A percentile compares a stretch with the other conserved stretches of the same genome.
These are phyloP conservation scores for Cyclura pinguis DNA, from an alignment of 2,797 vertebrate species.

Conservation along the genomic window DNA sequence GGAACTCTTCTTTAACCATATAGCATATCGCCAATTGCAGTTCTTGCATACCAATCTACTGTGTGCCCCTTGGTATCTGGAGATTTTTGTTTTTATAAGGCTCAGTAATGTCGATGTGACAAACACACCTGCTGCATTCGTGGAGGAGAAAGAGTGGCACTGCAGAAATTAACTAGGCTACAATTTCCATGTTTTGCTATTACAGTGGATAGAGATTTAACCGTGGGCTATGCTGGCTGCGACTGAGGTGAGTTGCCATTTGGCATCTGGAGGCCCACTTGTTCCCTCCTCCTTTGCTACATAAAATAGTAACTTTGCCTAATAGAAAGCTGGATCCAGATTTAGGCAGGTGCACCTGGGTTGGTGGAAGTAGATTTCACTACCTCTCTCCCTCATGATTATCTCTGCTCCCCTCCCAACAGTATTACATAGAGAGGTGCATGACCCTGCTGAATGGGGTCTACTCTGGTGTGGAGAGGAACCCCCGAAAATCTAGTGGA, in stretches of 20 bases:
- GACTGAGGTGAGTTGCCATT: neutral
- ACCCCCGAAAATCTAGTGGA: neutral
- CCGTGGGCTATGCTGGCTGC: neutral
- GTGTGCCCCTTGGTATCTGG: neutral
- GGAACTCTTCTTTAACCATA: neutral
- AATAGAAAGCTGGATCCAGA: neutral
- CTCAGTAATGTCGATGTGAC: neutral
- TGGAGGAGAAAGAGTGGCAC: neutral
- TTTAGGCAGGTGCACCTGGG: neutral
- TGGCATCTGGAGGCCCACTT: neutral
- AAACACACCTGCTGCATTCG: neutral
- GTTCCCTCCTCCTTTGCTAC: too few relatives aligned
- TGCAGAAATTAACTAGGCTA: neutral
- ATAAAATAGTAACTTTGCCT: neutral
- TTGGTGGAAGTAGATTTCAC: neutral
- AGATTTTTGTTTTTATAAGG: neutral
- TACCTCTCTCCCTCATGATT: too few relatives aligned
- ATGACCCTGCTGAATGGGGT: neutral
- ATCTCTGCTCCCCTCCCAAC: neutral
- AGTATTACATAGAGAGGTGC: neutral
- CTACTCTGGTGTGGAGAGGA: neutral
- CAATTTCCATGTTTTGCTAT: neutral
- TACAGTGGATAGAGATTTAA: neutral
- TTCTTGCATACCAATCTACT: neutral
- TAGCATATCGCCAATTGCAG: neutral